These are phyloP conservation scores for Nesospiza acunhae DNA, from an alignment of 2,113 vertebrate species.

Conservation along the genomic window DNA sequence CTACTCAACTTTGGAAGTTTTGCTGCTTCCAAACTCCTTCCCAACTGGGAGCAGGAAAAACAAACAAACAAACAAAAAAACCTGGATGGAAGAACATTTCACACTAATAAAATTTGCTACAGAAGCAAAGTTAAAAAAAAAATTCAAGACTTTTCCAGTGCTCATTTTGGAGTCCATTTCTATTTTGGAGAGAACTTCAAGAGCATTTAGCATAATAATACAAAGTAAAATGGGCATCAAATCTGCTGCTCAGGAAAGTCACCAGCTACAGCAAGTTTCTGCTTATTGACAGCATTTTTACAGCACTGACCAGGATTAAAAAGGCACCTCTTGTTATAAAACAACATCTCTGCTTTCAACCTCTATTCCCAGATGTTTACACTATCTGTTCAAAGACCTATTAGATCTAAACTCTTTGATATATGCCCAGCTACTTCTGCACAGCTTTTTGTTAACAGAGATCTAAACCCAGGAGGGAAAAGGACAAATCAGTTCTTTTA, in stretches of 20 bases:
- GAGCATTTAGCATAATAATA: not conserved
- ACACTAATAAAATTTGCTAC: not conserved
- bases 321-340: not conserved
- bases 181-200: not conserved
- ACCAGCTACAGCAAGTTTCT: not conserved
- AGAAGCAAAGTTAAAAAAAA: not conserved
- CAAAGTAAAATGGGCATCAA: not conserved
- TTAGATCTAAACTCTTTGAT: slow-evolving; percentile 71
- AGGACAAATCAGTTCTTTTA: slow-evolving; percentile 61
- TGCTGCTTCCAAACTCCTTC: not conserved
- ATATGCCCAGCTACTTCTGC: slow-evolving; percentile 46
- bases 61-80: not conserved
- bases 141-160: not conserved
- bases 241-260: not conserved
- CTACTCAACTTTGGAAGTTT: not conserved
- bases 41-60: not conserved
- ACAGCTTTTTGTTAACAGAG: slow-evolving; percentile 59
- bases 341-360: slow-evolving; percentile 31
- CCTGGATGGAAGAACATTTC: fast-evolving
- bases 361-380: slow-evolving; percentile 60
- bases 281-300: slow-evolving; percentile 35
- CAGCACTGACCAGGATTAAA: not conserved
- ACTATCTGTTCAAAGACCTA: slow-evolving; percentile 62
- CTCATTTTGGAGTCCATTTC: not conserved
- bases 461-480: slow-evolving; percentile 50